Percentiles rank a stretch among this genome's conserved stretches.
Evolutionary conservation across 2,888 invertebrate species (phyloP).

Genomic region (Ornithoptera priamus): DNA sequence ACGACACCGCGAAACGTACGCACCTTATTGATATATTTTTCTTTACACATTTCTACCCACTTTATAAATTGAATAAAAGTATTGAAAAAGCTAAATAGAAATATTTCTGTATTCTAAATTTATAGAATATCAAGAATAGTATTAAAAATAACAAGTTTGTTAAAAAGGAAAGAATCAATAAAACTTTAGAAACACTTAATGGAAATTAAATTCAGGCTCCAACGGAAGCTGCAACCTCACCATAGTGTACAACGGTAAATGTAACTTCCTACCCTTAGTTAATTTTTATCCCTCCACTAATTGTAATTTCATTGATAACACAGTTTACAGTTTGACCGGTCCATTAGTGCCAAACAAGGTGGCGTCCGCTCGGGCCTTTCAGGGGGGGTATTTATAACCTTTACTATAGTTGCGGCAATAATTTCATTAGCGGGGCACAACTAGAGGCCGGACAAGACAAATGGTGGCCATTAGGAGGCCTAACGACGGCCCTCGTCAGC

Average conservation of each 20-base stretch:
- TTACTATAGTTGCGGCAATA: constrained; percentile 80
- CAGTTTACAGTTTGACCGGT: constrained; percentile 81
- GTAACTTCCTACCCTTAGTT: constrained; percentile 67
- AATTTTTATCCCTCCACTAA: constrained; percentile 75
- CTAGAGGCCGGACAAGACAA: constrained; percentile 80
- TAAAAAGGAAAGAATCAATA: background rate
- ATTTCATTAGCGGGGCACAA: constrained; percentile 80
- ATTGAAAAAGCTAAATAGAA: background rate
- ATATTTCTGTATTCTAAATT: too few relatives aligned
- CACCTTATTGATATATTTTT: constrained; percentile 29
- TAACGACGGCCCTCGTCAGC: constrained; percentile 77
- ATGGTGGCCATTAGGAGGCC: constrained; percentile 79
- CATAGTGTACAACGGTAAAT: constrained; percentile 49
- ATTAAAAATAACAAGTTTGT: too few relatives aligned
- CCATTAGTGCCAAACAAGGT: constrained; percentile 78
- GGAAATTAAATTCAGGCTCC: background rate
- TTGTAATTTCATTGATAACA: constrained; percentile 81
- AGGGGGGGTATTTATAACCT: constrained; percentile 75
- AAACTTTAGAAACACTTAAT: background rate
- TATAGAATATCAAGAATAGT: too few relatives aligned
- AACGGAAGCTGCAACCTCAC: constrained; percentile 33
- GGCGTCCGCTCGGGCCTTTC: constrained; percentile 69
- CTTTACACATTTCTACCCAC: constrained; percentile 29
- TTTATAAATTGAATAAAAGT: background rate
- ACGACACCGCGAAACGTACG: constrained; percentile 26